Base-by-base conservation (phyloP, 2,113 vertebrate species). In the Corythoichthys haematopterus region DNA sequence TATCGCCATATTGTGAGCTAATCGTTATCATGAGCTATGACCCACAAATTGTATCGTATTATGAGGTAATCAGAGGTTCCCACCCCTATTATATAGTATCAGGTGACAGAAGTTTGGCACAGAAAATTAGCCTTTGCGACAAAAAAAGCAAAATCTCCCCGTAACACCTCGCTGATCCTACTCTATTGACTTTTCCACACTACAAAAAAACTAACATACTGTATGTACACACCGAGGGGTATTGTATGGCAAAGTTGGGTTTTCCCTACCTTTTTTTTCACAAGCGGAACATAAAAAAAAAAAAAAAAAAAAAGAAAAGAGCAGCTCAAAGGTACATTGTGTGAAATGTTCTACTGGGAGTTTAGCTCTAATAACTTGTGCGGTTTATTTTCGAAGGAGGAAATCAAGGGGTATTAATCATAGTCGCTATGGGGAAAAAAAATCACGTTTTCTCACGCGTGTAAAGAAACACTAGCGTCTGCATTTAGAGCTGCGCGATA, bases 351-450 rank as follows among this genome's bases (percentile, higher is more conserved):
- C 83, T 83, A 71, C 47, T 35, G 84, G 80, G 82, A 80, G 52
- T 69, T 69, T 14, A 1, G 28, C 68, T 73, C 68, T 80, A 86
- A 85, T 86, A 85, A 85, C 37, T 61, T 65, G 62, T 65, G 61
- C 68, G 67, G 80, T 81, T 84, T 85, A 79, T 81, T 82, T 88
- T 86, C 70, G 77, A 83, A 87, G 77, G 75, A 78, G 72, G 37
- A 90, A 79, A 86, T 87, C 82, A 85, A 85, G 70, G 71, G 68
- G 58, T 79, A 83, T 90, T 88, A 86, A 88, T 88, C 86, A 83
- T 60, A 60, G 70, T 71, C 37, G 4, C 61, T 58, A 59, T 83
- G 81, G 82, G 20, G 20, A 28, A 28, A 88, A 87, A 86, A 84
- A 83, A 77, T 68, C 35, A 2, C 37, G 36, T 43, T n/a, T 60